Percentiles rank a stretch among this genome's conserved stretches.
Evolutionary conservation across 2,888 invertebrate species (phyloP).

Genomic region (Pilophorus perplexus): DNA sequence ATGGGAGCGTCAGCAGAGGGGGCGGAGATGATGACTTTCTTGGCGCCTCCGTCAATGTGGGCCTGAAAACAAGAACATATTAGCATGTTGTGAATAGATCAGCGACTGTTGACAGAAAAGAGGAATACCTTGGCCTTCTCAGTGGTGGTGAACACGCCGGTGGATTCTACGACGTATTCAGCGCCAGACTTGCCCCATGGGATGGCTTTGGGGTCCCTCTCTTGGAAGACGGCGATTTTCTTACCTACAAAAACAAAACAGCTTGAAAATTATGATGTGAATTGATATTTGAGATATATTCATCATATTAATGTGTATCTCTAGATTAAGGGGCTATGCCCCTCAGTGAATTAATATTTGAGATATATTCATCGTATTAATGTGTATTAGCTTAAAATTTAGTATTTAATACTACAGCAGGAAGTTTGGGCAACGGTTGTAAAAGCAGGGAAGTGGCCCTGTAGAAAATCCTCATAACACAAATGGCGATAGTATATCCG

Average conservation of each 20-base stretch:
- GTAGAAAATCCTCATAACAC: too few species aligned
- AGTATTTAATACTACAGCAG: too few species aligned
- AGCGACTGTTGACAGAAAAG: neutral
- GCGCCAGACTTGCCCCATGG: conserved; percentile 92
- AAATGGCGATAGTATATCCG: too few species aligned
- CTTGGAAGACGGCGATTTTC: conserved; percentile 80
- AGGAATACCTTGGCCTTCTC: conserved; percentile 72
- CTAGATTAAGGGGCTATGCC: too few species aligned
- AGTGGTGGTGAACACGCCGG: conserved; percentile 95
- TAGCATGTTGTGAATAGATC: neutral
- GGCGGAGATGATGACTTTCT: conserved; percentile 96
- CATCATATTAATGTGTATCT: too few species aligned
- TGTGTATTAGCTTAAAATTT: too few species aligned
- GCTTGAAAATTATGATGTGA: too few species aligned
- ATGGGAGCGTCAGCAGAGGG: conserved; percentile 99
- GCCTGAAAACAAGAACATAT: conserved; percentile 53
- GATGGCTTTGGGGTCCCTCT: conserved; percentile 79
- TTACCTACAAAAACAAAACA: conserved; percentile 55
- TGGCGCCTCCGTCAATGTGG: conserved; percentile 87
- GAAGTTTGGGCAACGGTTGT: too few species aligned
- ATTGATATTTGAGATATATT: too few species aligned
- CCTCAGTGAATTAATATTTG: too few species aligned
- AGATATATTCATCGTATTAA: too few species aligned
- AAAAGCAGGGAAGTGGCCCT: too few species aligned
- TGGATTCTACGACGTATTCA: conserved; percentile 95